phyloP scores from a whole-genome alignment of 1,140 invertebrate genomes.

The Trichogramma pretiosum region DNA sequence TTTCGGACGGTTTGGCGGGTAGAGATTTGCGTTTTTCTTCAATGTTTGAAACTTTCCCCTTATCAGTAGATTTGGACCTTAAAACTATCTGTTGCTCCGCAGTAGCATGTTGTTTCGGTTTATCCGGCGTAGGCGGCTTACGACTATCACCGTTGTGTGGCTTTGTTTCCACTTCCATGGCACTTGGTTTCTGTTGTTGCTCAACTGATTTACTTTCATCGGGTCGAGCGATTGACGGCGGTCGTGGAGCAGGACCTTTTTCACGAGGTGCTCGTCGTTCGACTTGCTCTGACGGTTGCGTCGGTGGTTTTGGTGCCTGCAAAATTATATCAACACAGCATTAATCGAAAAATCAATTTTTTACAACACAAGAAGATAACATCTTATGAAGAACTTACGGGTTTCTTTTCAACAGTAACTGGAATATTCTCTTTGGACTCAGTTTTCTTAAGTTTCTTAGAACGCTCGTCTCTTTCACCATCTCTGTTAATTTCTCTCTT shows the following conservation, averaged over 20 bases:
- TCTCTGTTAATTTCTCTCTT: slow-evolving; percentile 45
- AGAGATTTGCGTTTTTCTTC: slow-evolving; percentile 41
- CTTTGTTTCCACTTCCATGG: slow-evolving; percentile 22
- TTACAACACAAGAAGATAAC: slow-evolving; percentile 9
- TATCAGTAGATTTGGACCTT: slow-evolving; percentile 30
- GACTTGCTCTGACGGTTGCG: slow-evolving; percentile 24
- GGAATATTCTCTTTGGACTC: slow-evolving; percentile 43
- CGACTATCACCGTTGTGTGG: slow-evolving; percentile 18
- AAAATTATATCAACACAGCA: no score
- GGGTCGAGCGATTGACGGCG: slow-evolving; percentile 35
- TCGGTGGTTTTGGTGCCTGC: slow-evolving; percentile 43
- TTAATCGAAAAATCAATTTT: background rate
- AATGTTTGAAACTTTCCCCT: slow-evolving; percentile 21
- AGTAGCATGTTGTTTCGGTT: slow-evolving; percentile 22
- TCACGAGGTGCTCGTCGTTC: slow-evolving; percentile 42
- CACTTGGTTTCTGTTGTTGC: slow-evolving; percentile 20
- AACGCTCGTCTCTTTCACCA: slow-evolving; percentile 44
- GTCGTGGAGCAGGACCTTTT: slow-evolving; percentile 49
- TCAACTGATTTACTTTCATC: slow-evolving; percentile 32
- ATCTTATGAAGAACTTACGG: slow-evolving; percentile 29
- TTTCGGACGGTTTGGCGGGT: slow-evolving; percentile 30
- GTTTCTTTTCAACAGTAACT: slow-evolving; percentile 45
- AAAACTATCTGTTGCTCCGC: slow-evolving; percentile 4
- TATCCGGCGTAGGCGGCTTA: slow-evolving; percentile 18
- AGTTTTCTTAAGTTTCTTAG: slow-evolving; percentile 45